These are phyloP conservation scores for Aporophyla lueneburgensis DNA, from an alignment of 2,888 invertebrate species.

Conservation along the genomic window DNA sequence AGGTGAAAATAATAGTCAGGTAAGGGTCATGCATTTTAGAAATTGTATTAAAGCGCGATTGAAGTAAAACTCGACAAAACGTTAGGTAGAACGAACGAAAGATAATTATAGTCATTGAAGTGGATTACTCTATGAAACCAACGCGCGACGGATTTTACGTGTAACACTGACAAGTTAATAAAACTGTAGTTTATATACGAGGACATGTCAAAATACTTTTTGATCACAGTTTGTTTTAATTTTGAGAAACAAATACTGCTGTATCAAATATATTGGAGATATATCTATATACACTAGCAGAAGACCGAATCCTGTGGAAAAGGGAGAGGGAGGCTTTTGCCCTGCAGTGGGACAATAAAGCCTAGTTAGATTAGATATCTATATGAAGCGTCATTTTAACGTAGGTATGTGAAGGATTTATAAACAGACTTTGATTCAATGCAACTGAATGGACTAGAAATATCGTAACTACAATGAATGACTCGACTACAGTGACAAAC, in stretches of 20 bases:
- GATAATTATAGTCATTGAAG: slow-evolving; percentile 66
- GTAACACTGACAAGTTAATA: slow-evolving; percentile 54
- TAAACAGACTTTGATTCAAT: slow-evolving; percentile 31
- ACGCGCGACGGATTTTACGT: slow-evolving; percentile 62
- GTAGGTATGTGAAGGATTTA: slow-evolving; percentile 8
- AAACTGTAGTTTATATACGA: slow-evolving; percentile 27
- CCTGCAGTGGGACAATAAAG: too few species aligned
- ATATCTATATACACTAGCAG: too few species aligned
- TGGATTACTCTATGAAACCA: slow-evolving; percentile 68
- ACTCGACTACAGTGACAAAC: slow-evolving; percentile 28
- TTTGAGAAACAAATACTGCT: not conserved
- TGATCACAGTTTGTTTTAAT: not conserved
- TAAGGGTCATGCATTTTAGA: not conserved
- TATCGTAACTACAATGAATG: slow-evolving; percentile 46
- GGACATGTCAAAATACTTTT: slow-evolving; percentile 13
- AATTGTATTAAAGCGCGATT: not conserved
- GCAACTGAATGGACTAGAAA: slow-evolving; percentile 35
- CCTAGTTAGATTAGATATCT: too few species aligned
- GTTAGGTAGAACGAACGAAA: slow-evolving; percentile 39
- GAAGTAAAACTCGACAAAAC: slow-evolving; percentile 24
- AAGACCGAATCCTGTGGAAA: too few species aligned
- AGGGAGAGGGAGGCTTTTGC: too few species aligned
- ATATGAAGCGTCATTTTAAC: slow-evolving; percentile 16
- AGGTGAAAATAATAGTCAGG: not conserved
- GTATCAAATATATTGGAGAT: not conserved